Conservation (phyloP, 1,140 invertebrate genomes). For the Rhagoletis pomonella region DNA sequence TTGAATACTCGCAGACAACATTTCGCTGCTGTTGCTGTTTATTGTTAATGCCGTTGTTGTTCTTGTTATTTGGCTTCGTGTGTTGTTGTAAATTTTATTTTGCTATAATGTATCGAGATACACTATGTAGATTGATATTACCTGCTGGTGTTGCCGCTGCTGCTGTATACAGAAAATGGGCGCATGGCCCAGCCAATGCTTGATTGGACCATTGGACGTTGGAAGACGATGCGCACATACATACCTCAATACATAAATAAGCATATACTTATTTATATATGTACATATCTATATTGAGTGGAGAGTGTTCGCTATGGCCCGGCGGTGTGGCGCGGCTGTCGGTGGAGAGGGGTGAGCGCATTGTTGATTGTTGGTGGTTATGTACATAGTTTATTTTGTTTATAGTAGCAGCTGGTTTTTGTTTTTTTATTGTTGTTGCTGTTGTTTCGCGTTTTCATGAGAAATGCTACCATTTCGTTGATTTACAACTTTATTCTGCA, state of each 20-base stretch:
- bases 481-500: conserved; percentile 45
- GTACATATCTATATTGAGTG: background rate
- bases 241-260: background rate
- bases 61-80: conserved; percentile 55
- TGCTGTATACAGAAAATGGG: conserved; percentile 66
- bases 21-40: conserved; percentile 30
- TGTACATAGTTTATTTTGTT: background rate
- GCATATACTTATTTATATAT: background rate
- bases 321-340: background rate
- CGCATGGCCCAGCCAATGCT: background rate
- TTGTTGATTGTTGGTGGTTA: background rate
- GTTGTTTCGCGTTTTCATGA: conserved; percentile 9
- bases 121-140: conserved; percentile 73
- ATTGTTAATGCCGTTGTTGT: conserved; percentile 44
- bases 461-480: conserved; percentile 49
- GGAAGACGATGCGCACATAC: conserved; percentile 26
- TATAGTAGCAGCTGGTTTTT: conserved; percentile 21
- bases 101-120: conserved; percentile 61
- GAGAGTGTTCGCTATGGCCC: background rate
- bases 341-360: background rate
- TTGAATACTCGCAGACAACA: conserved; percentile 46
- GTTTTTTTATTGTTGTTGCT: background rate
- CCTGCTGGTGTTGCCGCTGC: conserved; percentile 72
- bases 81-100: conserved; percentile 24
- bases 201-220: conserved; percentile 47